These are phyloP conservation scores for Threskiornis aethiopicus DNA, from an alignment of 2,797 vertebrate genomes.

Conservation along the genomic window DNA sequence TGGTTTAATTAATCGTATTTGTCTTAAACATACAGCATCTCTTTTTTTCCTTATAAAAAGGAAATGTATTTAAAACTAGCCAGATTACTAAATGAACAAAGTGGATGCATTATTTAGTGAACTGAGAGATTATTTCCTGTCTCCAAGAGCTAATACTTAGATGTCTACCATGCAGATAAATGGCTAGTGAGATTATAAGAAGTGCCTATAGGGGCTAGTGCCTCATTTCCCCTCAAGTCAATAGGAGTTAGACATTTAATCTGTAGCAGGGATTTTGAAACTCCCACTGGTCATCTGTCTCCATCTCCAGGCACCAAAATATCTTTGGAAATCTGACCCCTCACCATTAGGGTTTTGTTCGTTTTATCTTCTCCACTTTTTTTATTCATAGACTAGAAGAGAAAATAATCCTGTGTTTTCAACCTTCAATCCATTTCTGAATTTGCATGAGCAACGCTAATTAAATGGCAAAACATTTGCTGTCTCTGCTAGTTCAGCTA, in stretches of 20 bases:
- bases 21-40: background rate
- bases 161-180: background rate
- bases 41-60: background rate
- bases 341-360: background rate
- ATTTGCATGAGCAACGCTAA: background rate
- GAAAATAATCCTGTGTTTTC: background rate
- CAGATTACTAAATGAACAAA: background rate
- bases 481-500: background rate
- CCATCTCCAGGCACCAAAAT: background rate
- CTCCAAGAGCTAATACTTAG: background rate
- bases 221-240: constrained; percentile 19
- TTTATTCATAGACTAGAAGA: background rate
- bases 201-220: background rate
- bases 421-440: background rate
- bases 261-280: constrained; percentile 19
- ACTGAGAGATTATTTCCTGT: background rate
- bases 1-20: background rate
- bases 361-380: background rate
- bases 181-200: background rate
- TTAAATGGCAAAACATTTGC: background rate
- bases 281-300: background rate
- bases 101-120: background rate
- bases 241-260: background rate
- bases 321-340: background rate
- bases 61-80: background rate